Percentiles rank a stretch among this genome's conserved stretches.
phyloP scores from a whole-genome alignment of 2,888 invertebrate genomes.

The Acleris laterana region DNA sequence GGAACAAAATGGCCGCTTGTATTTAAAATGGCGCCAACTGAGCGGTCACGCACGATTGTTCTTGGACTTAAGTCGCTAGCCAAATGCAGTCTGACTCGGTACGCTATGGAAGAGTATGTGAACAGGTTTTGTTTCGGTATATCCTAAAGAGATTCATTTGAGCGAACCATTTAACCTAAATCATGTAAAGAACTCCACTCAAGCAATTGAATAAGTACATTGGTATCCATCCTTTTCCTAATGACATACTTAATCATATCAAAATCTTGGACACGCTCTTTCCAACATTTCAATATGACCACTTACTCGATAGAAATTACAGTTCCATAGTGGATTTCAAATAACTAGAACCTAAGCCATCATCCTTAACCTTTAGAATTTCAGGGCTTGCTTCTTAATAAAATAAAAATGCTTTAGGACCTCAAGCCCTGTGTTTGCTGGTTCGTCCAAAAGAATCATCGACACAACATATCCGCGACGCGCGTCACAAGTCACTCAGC shows the following conservation, averaged over 20 bases:
- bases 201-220: neutral
- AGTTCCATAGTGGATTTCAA: neutral
- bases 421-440: neutral
- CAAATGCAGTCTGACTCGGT: conserved; percentile 45
- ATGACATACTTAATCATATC: neutral
- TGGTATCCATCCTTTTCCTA: neutral
- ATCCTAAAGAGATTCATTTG: conserved; percentile 52
- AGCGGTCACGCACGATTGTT: conserved; percentile 50
- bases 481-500: neutral
- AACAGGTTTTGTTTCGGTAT: conserved; percentile 46
- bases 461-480: neutral
- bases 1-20: conserved; percentile 60
- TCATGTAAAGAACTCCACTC: neutral
- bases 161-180: conserved; percentile 40
- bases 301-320: neutral
- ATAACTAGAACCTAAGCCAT: neutral
- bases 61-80: conserved; percentile 60
- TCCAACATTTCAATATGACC: conserved; percentile 23
- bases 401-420: no score
- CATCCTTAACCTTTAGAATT: neutral
- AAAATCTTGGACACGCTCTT: conserved; percentile 29
- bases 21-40: conserved; percentile 59
- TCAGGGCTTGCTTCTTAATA: neutral
- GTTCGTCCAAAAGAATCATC: conserved; percentile 14
- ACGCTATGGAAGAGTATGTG: conserved; percentile 66